Conservation (phyloP, 2,797 vertebrate genomes). For the Telmatherina bonti region DNA sequence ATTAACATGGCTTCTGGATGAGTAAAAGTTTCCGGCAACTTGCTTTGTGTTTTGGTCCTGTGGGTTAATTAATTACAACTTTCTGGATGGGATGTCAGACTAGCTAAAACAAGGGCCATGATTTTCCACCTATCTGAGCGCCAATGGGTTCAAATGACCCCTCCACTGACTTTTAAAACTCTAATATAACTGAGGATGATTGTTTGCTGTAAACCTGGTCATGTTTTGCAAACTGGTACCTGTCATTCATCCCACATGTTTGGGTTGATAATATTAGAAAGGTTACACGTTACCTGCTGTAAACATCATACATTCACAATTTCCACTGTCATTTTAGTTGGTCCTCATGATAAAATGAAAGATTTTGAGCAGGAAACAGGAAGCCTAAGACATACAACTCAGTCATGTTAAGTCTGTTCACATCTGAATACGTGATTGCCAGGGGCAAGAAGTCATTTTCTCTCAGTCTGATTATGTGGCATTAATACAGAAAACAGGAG, state of each 20-base stretch:
- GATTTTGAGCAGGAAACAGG: conserved; percentile 60
- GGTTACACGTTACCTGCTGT: neutral
- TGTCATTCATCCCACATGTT: neutral
- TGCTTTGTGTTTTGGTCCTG: conserved; percentile 45
- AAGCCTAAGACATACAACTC: conserved; percentile 39
- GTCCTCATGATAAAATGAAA: conserved; percentile 26
- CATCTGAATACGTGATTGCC: conserved; percentile 2
- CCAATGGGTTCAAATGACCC: conserved; percentile 9
- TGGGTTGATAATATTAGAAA: neutral
- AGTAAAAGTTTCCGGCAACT: conserved; percentile 33
- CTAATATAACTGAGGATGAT: neutral
- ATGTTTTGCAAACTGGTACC: neutral
- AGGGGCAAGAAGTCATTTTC: neutral
- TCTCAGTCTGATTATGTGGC: conserved; percentile 16
- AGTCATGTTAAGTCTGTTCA: conserved; percentile 12
- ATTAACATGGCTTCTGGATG: conserved; percentile 32
- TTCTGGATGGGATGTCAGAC: conserved; percentile 27
- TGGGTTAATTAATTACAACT: conserved; percentile 62
- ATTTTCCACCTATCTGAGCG: conserved; percentile 39
- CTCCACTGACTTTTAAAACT: conserved; percentile 28
- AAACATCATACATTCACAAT: neutral
- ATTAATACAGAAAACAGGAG: conserved; percentile 16
- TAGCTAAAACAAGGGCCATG: conserved; percentile 12
- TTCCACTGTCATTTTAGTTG: conserved; percentile 1
- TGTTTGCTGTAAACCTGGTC: conserved; percentile 22